Base-by-base conservation (phyloP, 2,888 invertebrate species). In the Tholera decimalis region DNA sequence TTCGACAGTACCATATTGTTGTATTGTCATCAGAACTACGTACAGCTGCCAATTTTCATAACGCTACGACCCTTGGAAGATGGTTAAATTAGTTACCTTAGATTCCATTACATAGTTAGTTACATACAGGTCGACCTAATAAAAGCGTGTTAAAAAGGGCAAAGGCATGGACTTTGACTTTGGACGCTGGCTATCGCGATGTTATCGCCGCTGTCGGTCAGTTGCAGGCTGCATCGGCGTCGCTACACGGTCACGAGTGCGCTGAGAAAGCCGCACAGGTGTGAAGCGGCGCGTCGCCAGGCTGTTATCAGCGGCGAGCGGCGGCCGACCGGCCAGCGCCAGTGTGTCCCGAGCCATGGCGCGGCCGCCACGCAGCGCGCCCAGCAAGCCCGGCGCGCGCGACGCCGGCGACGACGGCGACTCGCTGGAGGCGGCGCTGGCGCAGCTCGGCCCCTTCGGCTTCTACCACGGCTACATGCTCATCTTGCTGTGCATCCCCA, bases 401-500 rank as follows among this genome's bases (percentile, higher is more conserved):
- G 30, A 51, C 39, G 24, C 28, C 39, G 64, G 37, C 43, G 22
- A 56, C 35, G 61, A 78, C 0, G 83, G 73, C 1, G 87, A 88
- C 51, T 88, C 89, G 41, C 85, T 94, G 43, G 95, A 95, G 64
- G 82, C 79, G 4, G 91, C 92, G 39, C 80, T 94, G 72, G 86
- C 85, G n/a, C 89, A 86, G 79, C 90, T 95, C 46, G 93, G 95
- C 11, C 91, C 92, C 57, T 94, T 95, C 83, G 92, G 93, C 11
- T 83, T 92, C 28, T 94, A 94, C 87, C 95, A 95, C 78, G 86
- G 89, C 6, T 94, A 92, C 75, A 82, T 87, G 66, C 82, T 94
- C 53, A 30, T 90, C 35, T 84, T 95, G 83, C 85, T 93, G 61
- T 92, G 92, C 71, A 68, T 96, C 54, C 96, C 96, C n/a, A 93